A percentile compares a stretch with the other conserved stretches of the same genome.
phyloP scores from a whole-genome alignment of 1,140 invertebrate genomes.

The Theocolax elegans region DNA sequence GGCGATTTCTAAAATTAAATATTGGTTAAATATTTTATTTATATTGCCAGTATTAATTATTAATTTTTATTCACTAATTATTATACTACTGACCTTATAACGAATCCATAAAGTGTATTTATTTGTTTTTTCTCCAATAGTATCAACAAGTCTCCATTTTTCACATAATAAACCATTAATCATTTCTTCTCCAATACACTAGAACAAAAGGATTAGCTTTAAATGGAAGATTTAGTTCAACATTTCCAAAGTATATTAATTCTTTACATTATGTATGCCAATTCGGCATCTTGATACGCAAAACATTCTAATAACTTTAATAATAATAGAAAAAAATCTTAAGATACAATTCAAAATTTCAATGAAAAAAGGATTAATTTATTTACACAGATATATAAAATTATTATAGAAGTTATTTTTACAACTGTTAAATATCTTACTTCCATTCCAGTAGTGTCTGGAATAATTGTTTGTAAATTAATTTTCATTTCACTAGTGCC shows the following conservation, averaged over 20 bases:
- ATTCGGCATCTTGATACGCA: no score
- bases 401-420: background rate
- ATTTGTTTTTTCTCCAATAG: slow-evolving; percentile 82
- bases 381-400: background rate
- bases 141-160: slow-evolving; percentile 79
- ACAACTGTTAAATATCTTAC: slow-evolving; percentile 60
- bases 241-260: background rate
- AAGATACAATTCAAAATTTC: no score
- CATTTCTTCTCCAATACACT: slow-evolving; percentile 71
- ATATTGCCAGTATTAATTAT: no score
- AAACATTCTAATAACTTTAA: background rate
- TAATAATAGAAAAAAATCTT: no score
- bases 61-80: background rate
- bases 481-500: slow-evolving; percentile 76
- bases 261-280: no score
- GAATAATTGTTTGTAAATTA: slow-evolving; percentile 81
- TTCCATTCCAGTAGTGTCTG: slow-evolving; percentile 82
- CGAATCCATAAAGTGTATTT: slow-evolving; percentile 89
- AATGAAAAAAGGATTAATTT: no score
- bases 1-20: slow-evolving; percentile 54
- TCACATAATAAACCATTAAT: slow-evolving; percentile 75
- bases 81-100: slow-evolving; percentile 68
- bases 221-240: no score
- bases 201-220: slow-evolving; percentile 33
- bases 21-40: slow-evolving; percentile 6